Percentiles rank a stretch among this genome's conserved stretches.
Evolutionary conservation across 1,140 invertebrate species (phyloP).

Genomic region (Odontomachus brunneus): DNA sequence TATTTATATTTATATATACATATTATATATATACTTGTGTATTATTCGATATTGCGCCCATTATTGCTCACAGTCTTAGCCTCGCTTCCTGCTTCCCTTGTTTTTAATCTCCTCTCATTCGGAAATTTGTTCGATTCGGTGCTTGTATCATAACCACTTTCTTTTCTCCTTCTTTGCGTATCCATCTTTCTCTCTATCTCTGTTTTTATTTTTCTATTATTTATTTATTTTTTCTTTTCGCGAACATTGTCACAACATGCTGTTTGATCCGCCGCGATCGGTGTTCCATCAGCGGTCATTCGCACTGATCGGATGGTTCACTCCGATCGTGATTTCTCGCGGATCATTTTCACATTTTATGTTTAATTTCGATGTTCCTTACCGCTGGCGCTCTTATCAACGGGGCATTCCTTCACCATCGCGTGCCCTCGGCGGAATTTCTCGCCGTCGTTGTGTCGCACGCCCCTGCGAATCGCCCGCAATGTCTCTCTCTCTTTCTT

Average conservation of each 20-base stretch:
- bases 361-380: slow-evolving; percentile 13
- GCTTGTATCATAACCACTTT: slow-evolving; percentile 71
- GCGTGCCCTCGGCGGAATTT: slow-evolving; percentile 30
- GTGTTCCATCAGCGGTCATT: neutral
- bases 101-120: slow-evolving; percentile 72
- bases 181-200: no score
- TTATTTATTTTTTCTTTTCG: slow-evolving; percentile 42
- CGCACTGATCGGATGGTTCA: neutral
- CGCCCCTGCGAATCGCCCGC: neutral
- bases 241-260: neutral
- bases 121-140: slow-evolving; percentile 73
- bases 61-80: slow-evolving; percentile 81
- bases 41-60: slow-evolving; percentile 80
- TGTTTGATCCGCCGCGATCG: neutral
- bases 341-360: neutral
- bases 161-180: neutral
- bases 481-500: no score
- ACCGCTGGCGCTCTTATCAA: neutral
- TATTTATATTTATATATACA: slow-evolving; percentile 74
- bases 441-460: neutral
- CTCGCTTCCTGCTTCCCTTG: slow-evolving; percentile 82
- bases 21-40: slow-evolving; percentile 79
- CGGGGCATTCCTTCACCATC: neutral
- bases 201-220: neutral
- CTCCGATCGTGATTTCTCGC: slow-evolving; percentile 13